These are phyloP conservation scores for Lasaia peninsularis DNA, from an alignment of 1,140 invertebrate genomes.

Conservation along the genomic window DNA sequence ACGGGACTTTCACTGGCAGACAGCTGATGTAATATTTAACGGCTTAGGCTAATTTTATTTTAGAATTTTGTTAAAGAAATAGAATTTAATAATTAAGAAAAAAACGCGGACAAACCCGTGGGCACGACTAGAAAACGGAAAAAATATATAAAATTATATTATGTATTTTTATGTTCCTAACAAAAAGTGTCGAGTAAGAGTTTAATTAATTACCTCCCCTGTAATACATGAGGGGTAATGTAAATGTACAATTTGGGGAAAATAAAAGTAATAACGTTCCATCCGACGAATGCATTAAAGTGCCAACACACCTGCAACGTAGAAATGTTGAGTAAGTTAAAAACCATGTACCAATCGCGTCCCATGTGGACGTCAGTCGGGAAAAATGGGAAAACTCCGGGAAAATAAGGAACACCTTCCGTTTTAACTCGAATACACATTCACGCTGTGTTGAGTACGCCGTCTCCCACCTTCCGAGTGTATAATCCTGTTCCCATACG, in stretches of 20 bases:
- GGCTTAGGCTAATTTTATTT: too few species aligned
- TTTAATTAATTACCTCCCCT: not conserved
- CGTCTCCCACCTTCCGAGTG: conserved; percentile 36
- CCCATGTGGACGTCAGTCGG: conserved; percentile 44
- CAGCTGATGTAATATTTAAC: too few species aligned
- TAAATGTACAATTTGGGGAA: conserved; percentile 12
- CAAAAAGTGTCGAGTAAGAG: not conserved
- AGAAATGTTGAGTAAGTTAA: conserved; percentile 62
- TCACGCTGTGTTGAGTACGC: conserved; percentile 29
- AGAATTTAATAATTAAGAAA: too few species aligned
- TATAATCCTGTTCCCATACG: conserved; percentile 27
- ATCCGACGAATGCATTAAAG: conserved; percentile 48
- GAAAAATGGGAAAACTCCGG: conserved; percentile 42
- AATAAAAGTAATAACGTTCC: conserved; percentile 23
- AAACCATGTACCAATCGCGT: conserved; percentile 60
- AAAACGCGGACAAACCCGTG: too few species aligned
- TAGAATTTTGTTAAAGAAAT: too few species aligned
- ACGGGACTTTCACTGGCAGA: too few species aligned
- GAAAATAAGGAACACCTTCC: conserved; percentile 55
- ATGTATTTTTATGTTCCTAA: not conserved
- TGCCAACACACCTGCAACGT: conserved; percentile 47
- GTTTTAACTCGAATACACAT: conserved; percentile 47
- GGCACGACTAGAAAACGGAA: too few species aligned
- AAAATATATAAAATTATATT: not conserved
- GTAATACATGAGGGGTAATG: not conserved